Conservation (phyloP, 2,113 vertebrate genomes). For the Toxotes chatareus region DNA sequence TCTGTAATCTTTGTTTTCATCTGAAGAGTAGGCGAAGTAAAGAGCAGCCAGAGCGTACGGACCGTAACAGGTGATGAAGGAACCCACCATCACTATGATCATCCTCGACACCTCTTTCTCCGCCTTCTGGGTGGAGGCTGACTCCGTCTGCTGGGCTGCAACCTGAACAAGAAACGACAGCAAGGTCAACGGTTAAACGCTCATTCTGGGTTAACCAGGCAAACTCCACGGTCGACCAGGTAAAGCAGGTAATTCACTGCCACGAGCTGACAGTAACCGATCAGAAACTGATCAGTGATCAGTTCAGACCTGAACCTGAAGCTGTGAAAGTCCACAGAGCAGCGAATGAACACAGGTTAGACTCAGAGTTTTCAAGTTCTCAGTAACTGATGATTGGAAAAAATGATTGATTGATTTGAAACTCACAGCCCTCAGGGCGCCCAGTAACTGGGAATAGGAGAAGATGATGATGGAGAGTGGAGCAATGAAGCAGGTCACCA, state of each 20-base stretch:
- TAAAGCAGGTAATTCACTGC: too few relatives aligned
- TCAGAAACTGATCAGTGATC: too few relatives aligned
- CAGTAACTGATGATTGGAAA: too few relatives aligned
- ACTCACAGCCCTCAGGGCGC: slow-evolving; percentile 60
- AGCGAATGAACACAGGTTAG: too few relatives aligned
- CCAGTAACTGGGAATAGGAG: slow-evolving; percentile 83
- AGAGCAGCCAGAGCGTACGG: slow-evolving; percentile 82
- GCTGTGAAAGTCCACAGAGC: too few relatives aligned
- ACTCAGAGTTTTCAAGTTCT: too few relatives aligned
- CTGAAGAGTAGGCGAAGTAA: slow-evolving; percentile 77
- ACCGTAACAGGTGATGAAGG: slow-evolving; percentile 85
- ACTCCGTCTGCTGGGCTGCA: slow-evolving; percentile 89
- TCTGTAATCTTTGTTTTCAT: slow-evolving; percentile 83
- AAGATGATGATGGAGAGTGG: slow-evolving; percentile 87
- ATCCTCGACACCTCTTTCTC: slow-evolving; percentile 88
- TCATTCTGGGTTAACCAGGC: too few relatives aligned
- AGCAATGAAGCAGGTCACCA: slow-evolving; percentile 86
- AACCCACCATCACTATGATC: slow-evolving; percentile 89
- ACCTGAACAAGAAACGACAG: slow-evolving; percentile 73
- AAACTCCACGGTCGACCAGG: too few relatives aligned
- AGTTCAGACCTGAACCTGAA: too few relatives aligned
- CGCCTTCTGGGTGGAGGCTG: slow-evolving; percentile 88
- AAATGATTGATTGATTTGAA: background rate
- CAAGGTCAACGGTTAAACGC: too few relatives aligned
- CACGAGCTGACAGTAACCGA: too few relatives aligned